Evolutionary conservation across 2,888 invertebrate genomes (phyloP), one percentile per base, ranked within the genome.

Genomic region (Zaprionus lineosus): DNA sequence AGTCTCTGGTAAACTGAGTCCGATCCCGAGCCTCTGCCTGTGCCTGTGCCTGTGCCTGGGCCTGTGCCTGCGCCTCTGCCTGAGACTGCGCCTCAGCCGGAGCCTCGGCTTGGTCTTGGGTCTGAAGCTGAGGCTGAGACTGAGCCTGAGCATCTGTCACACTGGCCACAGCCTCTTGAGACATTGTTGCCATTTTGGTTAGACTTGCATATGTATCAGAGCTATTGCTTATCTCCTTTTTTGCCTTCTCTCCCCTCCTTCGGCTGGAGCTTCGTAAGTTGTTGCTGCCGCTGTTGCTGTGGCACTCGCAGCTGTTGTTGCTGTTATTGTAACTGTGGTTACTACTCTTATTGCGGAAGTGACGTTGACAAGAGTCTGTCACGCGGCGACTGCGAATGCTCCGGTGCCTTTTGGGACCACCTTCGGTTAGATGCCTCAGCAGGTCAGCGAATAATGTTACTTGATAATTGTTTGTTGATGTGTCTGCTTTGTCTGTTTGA

Each of bases 1-100:
- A 77, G 15, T 82, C 78, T 61, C 82, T 51, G 46, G 37, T 26
- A 15, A 57, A 64, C 57, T 66, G 68, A 44, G 64, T 61, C 51
- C 71, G 43, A 31, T 71, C 21, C 19, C 57, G 43, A 59, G 73
- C 72, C 29, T 61, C 57, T 7, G 55, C 52, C 56, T 44, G 57
- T 36, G 53, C 34, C 16, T 34, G 36, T 24, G 28, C 14, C 48
- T 28, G 19, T 19, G 19, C 3, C 19, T 19, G 19, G 3, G 19
- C 3, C 19, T 19, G 3, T 19, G 19, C 3, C 19, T 19, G 3
- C 5, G 19, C 3, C 5, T 19, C 19, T 19, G 19, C 3, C 19
- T 19, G 19, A 3, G n/a, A 64, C 57, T 66, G 68, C 40, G 64
- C 63, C 51, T 74, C 40, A 31, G 75, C 21, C 19, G 57, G 43